Base-by-base conservation (phyloP, 2,888 invertebrate species). In the Cryptosula pallasiana region DNA sequence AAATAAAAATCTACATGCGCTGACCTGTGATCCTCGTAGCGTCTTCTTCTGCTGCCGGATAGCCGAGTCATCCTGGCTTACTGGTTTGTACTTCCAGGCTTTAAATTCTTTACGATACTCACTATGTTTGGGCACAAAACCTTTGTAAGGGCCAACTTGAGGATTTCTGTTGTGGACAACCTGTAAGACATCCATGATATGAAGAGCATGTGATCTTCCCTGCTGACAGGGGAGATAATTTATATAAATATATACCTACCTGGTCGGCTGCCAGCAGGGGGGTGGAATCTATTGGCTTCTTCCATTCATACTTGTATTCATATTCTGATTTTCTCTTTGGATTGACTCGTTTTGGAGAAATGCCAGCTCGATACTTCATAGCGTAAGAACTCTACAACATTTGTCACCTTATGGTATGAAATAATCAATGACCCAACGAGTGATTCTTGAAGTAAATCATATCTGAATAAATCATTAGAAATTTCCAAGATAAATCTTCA, bases 81-180 rank as follows among this genome's bases (percentile, higher is more conserved):
- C 45, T 36, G 70, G 70, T 29, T 35, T 72, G 36, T 63, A 69
- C 36, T 45, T 75, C 73, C 75, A 78, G 1, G 76, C 73, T 72
- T 81, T 78, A 74, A 79, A 82, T 74, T 81, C 78, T 5, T 75
- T 74, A 35, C 76, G 75, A 75, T 82, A 83, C 71, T 82, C 82
- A 1, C 79, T 78, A 32, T 75, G 73, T 72, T 78, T 79, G 1
- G 78, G 77, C 25, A 79, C 74, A 13, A 75, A 75, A 73, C 79
- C 80, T 13, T 45, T 63, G 58, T 76, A 75, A 5, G 82, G 79
- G 25, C 76, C 77, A 54, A 81, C 73, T 35, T 78, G 76, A 1
- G 81, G 75, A 35, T 78, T 79, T 74, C 78, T 81, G 71, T 79
- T 81, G 76, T 82, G 80, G 9, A 83, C 77, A 71, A 83, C 75